Percentiles rank a stretch among this genome's conserved stretches.
These are phyloP conservation scores for Sturnira hondurensis DNA, from an alignment of 2,113 vertebrate genomes.

Conservation along the genomic window DNA sequence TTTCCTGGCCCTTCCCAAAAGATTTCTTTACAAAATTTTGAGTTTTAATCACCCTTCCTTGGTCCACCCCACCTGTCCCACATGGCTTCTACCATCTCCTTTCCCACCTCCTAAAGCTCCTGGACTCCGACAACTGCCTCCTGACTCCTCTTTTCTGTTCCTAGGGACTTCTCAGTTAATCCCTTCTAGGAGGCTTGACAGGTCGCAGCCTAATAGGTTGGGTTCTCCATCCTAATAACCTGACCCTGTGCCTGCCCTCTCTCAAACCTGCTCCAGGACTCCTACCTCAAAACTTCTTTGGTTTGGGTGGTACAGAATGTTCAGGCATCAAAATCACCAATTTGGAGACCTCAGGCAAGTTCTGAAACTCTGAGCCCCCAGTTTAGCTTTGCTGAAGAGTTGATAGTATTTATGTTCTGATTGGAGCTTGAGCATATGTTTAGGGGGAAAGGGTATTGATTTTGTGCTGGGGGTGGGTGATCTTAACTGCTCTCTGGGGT, in stretches of 20 bases:
- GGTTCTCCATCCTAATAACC: neutral
- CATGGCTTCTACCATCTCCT: neutral
- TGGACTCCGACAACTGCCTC: neutral
- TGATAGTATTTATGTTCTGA: neutral
- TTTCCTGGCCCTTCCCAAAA: neutral
- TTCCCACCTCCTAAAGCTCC: neutral
- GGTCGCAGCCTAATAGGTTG: no score
- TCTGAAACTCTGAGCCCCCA: conserved; percentile 1
- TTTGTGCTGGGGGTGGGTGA: neutral
- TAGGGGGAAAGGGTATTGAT: neutral
- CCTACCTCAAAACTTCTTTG: neutral
- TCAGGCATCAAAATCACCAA: conserved; percentile 21
- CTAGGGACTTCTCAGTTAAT: conserved; percentile 13
- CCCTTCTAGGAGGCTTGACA: neutral
- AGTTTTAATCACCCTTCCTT: neutral
- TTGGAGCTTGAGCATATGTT: neutral
- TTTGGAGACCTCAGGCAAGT: conserved; percentile 36
- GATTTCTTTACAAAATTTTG: neutral
- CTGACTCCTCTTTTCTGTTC: neutral
- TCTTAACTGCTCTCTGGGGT: neutral
- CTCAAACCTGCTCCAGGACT: neutral
- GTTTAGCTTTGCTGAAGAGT: conserved; percentile 13
- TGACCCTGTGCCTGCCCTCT: neutral
- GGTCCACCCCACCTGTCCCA: neutral
- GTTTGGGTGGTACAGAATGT: neutral